These are phyloP conservation scores for Schizopygopsis malacanthus DNA, from an alignment of 2,797 vertebrate genomes.

Conservation along the genomic window DNA sequence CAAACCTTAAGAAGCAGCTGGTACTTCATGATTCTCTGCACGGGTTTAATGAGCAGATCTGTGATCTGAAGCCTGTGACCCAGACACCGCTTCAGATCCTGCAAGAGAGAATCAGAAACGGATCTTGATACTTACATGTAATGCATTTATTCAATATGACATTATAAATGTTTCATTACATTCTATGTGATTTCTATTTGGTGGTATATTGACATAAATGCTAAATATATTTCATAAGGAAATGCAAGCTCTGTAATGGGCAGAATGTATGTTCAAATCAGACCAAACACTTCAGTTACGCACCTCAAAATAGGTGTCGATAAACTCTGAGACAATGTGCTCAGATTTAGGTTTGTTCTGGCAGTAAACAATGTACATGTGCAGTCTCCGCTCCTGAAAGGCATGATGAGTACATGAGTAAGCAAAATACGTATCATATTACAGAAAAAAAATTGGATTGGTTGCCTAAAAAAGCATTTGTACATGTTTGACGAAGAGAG, in stretches of 20 bases:
- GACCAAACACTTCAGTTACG: conserved; percentile 33
- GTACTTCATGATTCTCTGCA: conserved; percentile 98
- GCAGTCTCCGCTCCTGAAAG: conserved; percentile 90
- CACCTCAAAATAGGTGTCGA: conserved; percentile 98
- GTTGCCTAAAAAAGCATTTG: neutral
- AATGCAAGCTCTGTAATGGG: neutral
- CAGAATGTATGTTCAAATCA: neutral
- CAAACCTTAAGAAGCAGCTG: conserved; percentile 95
- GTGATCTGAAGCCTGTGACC: conserved; percentile 93
- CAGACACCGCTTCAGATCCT: conserved; percentile 94
- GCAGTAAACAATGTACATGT: conserved; percentile 99
- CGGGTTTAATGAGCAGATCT: conserved; percentile 94
- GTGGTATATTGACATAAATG: neutral
- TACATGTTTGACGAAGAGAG: conserved; percentile 96
- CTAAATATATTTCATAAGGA: neutral
- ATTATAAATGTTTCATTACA: neutral
- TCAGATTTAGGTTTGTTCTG: conserved; percentile 99
- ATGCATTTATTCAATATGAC: neutral
- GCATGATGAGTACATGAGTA: conserved; percentile 19
- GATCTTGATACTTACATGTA: neutral
- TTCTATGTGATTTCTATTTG: neutral
- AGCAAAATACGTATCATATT: neutral
- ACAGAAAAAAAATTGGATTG: neutral
- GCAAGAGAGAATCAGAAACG: neutral
- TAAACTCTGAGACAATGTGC: conserved; percentile 96